Evolutionary conservation across 2,797 vertebrate species (phyloP).

Genomic region (Hafferia zeledoni): DNA sequence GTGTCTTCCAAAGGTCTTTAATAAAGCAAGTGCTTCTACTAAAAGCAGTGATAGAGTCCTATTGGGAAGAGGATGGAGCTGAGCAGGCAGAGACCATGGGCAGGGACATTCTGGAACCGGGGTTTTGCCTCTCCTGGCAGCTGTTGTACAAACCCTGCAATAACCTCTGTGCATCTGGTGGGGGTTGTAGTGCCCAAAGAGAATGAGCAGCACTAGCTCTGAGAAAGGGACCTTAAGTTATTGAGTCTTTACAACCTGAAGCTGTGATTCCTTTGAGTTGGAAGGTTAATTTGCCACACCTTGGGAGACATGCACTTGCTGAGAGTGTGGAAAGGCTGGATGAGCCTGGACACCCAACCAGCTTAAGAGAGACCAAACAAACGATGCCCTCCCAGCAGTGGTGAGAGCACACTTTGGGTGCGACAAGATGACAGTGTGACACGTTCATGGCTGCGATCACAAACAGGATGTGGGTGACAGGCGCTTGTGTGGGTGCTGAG

Average conservation of each 20-base stretch:
- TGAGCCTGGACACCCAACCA: background rate
- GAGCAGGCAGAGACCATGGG: fast-evolving
- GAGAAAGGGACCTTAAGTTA: background rate
- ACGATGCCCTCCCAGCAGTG: fast-evolving
- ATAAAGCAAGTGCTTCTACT: background rate
- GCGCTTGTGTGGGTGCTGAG: background rate
- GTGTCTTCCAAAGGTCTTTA: background rate
- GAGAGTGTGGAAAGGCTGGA: background rate
- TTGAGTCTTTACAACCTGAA: background rate
- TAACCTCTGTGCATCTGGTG: background rate
- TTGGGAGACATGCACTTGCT: fast-evolving
- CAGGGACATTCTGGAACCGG: fast-evolving
- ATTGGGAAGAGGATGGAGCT: background rate
- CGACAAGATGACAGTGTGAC: background rate
- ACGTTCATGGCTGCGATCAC: background rate
- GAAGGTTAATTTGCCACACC: background rate
- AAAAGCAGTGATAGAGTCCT: background rate
- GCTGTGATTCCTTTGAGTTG: fast-evolving
- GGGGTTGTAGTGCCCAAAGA: too few species aligned
- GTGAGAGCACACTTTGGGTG: fast-evolving
- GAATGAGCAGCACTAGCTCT: background rate
- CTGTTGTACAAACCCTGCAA: fast-evolving
- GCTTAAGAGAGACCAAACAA: background rate
- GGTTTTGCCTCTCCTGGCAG: background rate
- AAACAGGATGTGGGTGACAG: conserved; percentile 75